Evolutionary conservation across 2,113 vertebrate genomes (phyloP), one percentile per base, ranked within the genome.

Genomic region (Diphyllodes magnificus): DNA sequence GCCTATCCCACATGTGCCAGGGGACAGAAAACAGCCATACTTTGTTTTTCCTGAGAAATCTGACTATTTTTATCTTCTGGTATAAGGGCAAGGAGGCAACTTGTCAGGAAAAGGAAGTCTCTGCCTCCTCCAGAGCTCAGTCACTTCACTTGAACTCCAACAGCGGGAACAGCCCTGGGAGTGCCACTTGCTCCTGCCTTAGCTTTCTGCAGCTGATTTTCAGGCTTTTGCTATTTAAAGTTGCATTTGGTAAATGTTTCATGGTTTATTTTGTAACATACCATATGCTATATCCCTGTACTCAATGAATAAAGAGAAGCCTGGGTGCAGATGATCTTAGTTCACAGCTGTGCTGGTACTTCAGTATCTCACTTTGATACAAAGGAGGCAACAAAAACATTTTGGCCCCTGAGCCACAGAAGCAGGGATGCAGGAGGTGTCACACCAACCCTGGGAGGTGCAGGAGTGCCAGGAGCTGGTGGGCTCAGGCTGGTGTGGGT

Each of bases 281-380:
- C 64, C 39, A 53, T 44, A 61, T 4, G 25, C 33, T 80, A 18
- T n/a, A 39, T 44, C 35, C 50, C 35, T 59, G n/a, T 64, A 53
- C n/a, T 47, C 61, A 94, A 71, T 39, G 35, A 96, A 94, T 92
- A 96, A 96, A 96, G 72, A 44, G 23, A 30, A 50, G 85, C 54
- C 31, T 44, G 39, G 30, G 60, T 66, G 64, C 69, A 64, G 53
- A 66, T 47, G n/a, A 65, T 31, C 61, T 90, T 47, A 68, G 35
- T 18, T 72, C 49, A 42, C 39, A 45, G 31, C 45, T 83, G n/a
- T 78, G 79, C 79, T 71, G 71, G 56, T 24, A 31, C 65, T 77
- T 82, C 16, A 61, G 31, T 18, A 47, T 77, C 64, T 90, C 60
- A 50, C 61, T 82, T n/a, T 15, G 18, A 11, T 28, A 54, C 20